Evolutionary conservation across 2,113 vertebrate genomes (phyloP).

Genomic region (Microcebus murinus): DNA sequence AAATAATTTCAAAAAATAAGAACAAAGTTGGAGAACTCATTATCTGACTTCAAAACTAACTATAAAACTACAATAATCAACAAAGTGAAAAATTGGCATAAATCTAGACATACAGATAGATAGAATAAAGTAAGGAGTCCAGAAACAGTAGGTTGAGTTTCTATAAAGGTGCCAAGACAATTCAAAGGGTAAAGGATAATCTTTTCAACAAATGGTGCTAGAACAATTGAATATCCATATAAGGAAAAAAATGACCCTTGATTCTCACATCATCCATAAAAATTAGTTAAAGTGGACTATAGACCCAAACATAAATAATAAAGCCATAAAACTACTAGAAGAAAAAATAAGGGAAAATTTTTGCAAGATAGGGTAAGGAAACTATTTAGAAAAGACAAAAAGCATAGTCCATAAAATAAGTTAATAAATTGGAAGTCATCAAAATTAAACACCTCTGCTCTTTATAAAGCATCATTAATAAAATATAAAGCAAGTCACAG

Average conservation of each 20-base stretch:
- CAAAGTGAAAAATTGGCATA: not conserved
- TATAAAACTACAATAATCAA: not conserved
- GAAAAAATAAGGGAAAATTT: not conserved
- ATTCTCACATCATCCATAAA: not conserved
- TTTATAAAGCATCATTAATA: not conserved
- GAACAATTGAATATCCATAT: not conserved
- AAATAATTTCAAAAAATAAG: slow-evolving; percentile 28
- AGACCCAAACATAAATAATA: not conserved
- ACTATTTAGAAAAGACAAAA: not conserved
- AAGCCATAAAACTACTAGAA: not conserved
- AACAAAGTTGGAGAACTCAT: not conserved
- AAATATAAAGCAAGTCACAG: not conserved
- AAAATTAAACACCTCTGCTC: not conserved
- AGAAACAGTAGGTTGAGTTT: not conserved
- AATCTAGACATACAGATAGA: not conserved
- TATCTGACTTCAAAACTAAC: not conserved
- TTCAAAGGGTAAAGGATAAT: not conserved
- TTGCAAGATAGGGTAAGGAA: not conserved
- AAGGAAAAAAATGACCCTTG: not conserved
- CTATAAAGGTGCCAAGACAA: not conserved
- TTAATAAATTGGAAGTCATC: not conserved
- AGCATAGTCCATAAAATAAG: not conserved
- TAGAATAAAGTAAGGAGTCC: not conserved
- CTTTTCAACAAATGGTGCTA: not conserved
- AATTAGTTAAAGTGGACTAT: not conserved